Conservation (phyloP, 2,113 vertebrate genomes). For the Morone saxatilis region DNA sequence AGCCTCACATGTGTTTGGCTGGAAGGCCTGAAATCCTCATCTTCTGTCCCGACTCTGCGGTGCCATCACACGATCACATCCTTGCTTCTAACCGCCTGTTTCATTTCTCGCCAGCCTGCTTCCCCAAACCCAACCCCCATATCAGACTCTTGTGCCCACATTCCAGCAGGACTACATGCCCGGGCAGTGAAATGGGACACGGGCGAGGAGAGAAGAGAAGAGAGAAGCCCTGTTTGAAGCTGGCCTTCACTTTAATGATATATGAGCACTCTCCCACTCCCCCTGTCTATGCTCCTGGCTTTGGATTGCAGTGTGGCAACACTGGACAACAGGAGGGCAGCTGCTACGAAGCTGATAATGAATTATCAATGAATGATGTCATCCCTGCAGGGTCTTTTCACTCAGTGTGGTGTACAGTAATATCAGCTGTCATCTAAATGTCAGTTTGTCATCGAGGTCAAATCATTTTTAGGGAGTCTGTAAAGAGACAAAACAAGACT, state of each 20-base stretch:
- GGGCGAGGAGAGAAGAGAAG: constrained; percentile 75
- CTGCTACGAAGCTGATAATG: constrained; percentile 62
- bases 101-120: constrained; percentile 59
- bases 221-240: constrained; percentile 82
- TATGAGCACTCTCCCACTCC: constrained; percentile 60
- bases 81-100: constrained; percentile 47
- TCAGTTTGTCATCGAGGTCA: constrained; percentile 52
- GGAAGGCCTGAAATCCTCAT: constrained; percentile 64
- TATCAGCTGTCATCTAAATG: constrained; percentile 54
- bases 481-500: constrained; percentile 18
- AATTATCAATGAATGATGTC: constrained; percentile 75
- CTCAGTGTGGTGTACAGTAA: constrained; percentile 13
- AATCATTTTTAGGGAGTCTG: constrained; percentile 7
- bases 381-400: constrained; percentile 52
- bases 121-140: constrained; percentile 48
- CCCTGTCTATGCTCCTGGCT: constrained; percentile 58
- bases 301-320: constrained; percentile 63
- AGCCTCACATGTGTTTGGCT: constrained; percentile 71
- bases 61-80: constrained; percentile 71
- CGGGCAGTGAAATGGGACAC: constrained; percentile 82
- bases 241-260: constrained; percentile 84
- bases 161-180: constrained; percentile 75
- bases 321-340: constrained; percentile 67
- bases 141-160: constrained; percentile 73
- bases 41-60: constrained; percentile 49